A percentile compares a stretch with the other conserved stretches of the same genome.
Conservation (phyloP, 1,140 invertebrate species). For the Tachypleus tridentatus region DNA sequence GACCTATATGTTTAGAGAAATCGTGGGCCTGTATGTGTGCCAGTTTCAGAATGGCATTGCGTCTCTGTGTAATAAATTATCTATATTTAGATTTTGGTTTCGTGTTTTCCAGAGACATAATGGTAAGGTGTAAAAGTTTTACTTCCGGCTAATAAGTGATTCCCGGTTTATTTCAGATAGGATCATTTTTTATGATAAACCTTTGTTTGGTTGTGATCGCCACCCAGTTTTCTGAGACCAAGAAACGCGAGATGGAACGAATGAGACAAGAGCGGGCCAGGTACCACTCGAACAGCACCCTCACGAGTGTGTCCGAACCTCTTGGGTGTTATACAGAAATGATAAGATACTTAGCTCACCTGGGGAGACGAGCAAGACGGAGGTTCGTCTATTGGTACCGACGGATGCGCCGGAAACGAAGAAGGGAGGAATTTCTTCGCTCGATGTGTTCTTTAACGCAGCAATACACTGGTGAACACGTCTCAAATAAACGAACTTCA, state of each 20-base stretch:
- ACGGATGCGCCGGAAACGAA: background rate
- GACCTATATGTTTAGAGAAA: no score
- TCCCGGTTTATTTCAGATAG: conserved; percentile 62
- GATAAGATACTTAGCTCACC: conserved; percentile 19
- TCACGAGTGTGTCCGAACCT: conserved; percentile 82
- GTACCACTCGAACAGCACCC: conserved; percentile 86
- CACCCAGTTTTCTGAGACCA: conserved; percentile 99
- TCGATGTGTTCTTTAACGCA: background rate
- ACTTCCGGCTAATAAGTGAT: conserved; percentile 11
- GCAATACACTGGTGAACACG: background rate
- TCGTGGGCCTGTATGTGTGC: no score
- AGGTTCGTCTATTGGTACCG: background rate
- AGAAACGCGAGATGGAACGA: conserved; percentile 97
- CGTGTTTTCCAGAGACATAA: no score
- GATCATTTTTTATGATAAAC: conserved; percentile 99
- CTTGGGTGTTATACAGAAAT: conserved; percentile 94
- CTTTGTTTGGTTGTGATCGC: conserved; percentile 99
- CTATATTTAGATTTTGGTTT: no score
- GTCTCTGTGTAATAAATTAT: no score
- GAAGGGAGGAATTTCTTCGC: background rate
- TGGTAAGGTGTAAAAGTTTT: background rate
- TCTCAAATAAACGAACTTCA: no score
- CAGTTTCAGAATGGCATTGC: no score
- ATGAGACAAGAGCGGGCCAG: conserved; percentile 94
- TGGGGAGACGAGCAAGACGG: conserved; percentile 3